Evolutionary conservation across 2,888 invertebrate genomes (phyloP).

Genomic region (Drosophila nigritarsus): DNA sequence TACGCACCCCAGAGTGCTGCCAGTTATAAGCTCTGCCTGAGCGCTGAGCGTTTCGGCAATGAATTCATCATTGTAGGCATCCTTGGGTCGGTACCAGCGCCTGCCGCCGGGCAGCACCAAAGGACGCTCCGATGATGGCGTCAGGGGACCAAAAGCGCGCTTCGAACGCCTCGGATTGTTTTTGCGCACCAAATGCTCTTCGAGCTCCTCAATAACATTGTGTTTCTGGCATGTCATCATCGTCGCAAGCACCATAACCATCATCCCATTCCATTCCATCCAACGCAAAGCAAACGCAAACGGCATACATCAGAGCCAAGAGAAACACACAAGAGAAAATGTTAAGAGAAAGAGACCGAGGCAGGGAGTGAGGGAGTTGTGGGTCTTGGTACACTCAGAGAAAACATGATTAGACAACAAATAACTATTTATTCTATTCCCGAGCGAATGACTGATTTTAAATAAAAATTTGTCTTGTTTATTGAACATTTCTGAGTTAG

Average conservation of each 20-base stretch:
- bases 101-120: conserved; percentile 91
- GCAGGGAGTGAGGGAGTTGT: neutral
- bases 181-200: conserved; percentile 85
- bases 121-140: conserved; percentile 89
- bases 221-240: conserved; percentile 73
- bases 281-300: conserved; percentile 14
- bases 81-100: conserved; percentile 92
- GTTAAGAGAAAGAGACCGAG: conserved; percentile 18
- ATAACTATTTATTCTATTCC: neutral
- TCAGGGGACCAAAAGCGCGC: conserved; percentile 87
- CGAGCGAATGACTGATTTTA: neutral
- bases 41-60: conserved; percentile 93
- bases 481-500: no score
- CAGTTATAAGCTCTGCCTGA: conserved; percentile 94
- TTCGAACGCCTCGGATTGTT: conserved; percentile 86
- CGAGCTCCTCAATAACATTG: conserved; percentile 86
- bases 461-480: neutral
- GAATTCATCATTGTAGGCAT: conserved; percentile 95
- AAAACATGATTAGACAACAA: neutral
- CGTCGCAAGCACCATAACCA: conserved; percentile 30
- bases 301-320: conserved; percentile 9
- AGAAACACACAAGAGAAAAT: conserved; percentile 25
- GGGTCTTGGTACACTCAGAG: neutral
- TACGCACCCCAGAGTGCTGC: conserved; percentile 93
- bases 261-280: conserved; percentile 14